A percentile compares a stretch with the other conserved stretches of the same genome.
Conservation (phyloP, 2,113 vertebrate genomes). For the Struthidea cinerea region DNA sequence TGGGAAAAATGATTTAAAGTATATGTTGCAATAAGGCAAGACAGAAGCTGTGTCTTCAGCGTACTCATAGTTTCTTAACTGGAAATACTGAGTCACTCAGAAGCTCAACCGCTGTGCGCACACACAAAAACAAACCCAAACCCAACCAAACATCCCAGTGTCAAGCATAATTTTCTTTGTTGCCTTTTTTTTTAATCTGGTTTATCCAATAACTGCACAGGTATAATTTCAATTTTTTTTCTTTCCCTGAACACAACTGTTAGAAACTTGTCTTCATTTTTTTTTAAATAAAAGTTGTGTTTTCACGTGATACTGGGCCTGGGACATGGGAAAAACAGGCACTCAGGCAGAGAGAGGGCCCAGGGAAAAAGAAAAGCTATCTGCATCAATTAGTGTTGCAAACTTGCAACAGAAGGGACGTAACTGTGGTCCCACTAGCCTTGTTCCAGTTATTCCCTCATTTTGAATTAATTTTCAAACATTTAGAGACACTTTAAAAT, state of each 20-base stretch:
- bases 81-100: not conserved
- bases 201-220: not conserved
- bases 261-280: not conserved
- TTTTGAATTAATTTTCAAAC: not conserved
- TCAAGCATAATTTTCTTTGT: not conserved
- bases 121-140: fast-evolving
- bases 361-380: not conserved
- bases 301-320: not conserved
- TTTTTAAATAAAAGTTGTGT: not conserved
- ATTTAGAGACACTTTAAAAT: not conserved
- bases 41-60: not conserved
- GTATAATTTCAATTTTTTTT: not conserved
- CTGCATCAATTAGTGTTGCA: not conserved
- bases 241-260: not conserved
- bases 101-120: not conserved
- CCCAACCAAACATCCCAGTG: not conserved
- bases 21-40: not conserved
- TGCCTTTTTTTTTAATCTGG: not conserved
- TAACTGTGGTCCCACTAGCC: not conserved
- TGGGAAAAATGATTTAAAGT: not conserved
- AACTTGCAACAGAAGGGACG: not conserved
- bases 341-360: not conserved
- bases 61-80: not conserved
- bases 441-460: not conserved
- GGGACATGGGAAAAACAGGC: not conserved